Evolutionary conservation across 2,888 invertebrate genomes (phyloP), one percentile per base, ranked within the genome.

Genomic region (Clistopyga incitator): DNA sequence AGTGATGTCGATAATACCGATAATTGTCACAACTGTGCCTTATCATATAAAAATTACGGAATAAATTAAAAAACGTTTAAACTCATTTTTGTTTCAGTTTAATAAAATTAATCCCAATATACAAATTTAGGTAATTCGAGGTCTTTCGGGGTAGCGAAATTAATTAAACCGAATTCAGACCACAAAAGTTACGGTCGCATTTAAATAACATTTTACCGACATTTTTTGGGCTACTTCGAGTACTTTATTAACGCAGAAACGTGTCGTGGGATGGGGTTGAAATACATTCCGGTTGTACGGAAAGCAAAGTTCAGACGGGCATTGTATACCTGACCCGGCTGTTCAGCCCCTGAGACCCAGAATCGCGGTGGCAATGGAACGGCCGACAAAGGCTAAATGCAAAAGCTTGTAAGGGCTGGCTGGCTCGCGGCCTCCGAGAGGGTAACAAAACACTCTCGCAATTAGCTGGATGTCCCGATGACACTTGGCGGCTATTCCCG

Each of bases 401-500:
- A 92, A 92, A 92, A 91, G 92, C 92, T 91, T 92, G 92, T 92
- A 91, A 91, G 90, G 90, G 89, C 86, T 88, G 88, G 86, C 74
- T 82, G 75, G 79, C 77, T 79, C 64, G 86, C 86, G 88, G 87
- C 85, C 88, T 90, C 86, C 83, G 88, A 85, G 90, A 90, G 91
- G 90, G 89, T 88, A 90, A 91, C 91, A 89, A 91, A 92, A 92
- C 91, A 91, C 89, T 89, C 90, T 88, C 86, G 90, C 91, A 93
- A 93, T 93, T 93, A 93, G 91, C 90, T 88, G 89, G 89, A 90
- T 89, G 89, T 88, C 88, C 89, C 88, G 89, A 91, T 92, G 92
- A 92, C 91, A 91, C 89, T 88, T 89, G 89, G 86, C 87, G 88
- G 87, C 84, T 88, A 89, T 89, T 89, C 90, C 91, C 88, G 72